phyloP scores from a whole-genome alignment of 2,113 vertebrate genomes.

The Hyla sarda region DNA sequence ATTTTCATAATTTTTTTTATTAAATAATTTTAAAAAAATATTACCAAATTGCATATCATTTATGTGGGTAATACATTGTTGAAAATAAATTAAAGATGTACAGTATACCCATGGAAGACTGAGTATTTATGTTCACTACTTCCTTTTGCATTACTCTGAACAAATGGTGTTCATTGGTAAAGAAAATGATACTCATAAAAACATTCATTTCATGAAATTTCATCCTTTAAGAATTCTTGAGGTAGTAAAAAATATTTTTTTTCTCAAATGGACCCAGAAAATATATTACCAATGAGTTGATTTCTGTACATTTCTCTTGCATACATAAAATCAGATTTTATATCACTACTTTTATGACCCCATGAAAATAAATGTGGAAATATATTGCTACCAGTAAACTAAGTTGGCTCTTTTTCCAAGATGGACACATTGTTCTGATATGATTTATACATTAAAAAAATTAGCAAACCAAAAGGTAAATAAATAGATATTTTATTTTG shows the following conservation, averaged over 20 bases:
- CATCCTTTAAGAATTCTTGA: not conserved
- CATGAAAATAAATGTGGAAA: slow-evolving; percentile 16
- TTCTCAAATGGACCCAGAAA: slow-evolving; percentile 3
- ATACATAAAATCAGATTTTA: not conserved
- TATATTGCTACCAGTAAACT: not conserved
- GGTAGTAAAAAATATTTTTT: not conserved
- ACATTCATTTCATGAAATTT: slow-evolving; percentile 3
- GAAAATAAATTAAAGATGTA: no score
- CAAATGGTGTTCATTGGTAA: slow-evolving; percentile 22
- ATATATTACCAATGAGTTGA: not conserved
- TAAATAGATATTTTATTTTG: not conserved
- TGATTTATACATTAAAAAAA: slow-evolving; percentile 7
- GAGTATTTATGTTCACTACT: not conserved
- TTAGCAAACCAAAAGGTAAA: not conserved
- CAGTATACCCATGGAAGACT: no score
- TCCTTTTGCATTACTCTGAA: not conserved
- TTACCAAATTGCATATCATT: no score
- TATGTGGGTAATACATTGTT: no score
- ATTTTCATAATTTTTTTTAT: no score
- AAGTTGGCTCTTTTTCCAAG: not conserved
- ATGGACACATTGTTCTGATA: not conserved
- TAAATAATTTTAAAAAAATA: no score
- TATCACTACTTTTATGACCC: not conserved
- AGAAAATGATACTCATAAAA: slow-evolving; percentile 11
- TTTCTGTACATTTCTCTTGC: no score